Percentiles rank a stretch among this genome's conserved stretches.
These are phyloP conservation scores for Salminus brasiliensis DNA, from an alignment of 2,113 vertebrate genomes.

Conservation along the genomic window DNA sequence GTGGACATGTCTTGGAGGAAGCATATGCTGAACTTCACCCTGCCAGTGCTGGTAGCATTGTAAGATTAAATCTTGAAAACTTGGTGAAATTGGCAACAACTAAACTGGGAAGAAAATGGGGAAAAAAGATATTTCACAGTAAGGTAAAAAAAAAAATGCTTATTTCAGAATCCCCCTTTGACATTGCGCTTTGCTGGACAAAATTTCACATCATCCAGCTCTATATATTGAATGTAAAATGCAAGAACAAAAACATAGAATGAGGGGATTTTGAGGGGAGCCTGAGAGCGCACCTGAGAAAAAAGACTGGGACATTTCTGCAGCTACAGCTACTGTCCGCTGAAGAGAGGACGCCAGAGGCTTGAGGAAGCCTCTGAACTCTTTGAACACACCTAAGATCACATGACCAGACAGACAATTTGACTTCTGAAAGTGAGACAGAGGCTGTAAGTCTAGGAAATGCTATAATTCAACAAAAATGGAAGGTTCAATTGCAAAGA, in stretches of 20 bases:
- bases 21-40: too few species aligned
- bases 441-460: conserved; percentile 29
- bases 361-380: conserved; percentile 46
- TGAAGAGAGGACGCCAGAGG: conserved; percentile 42
- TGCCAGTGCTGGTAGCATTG: too few species aligned
- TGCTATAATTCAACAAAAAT: neutral
- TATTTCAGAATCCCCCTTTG: too few species aligned
- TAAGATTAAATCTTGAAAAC: too few species aligned
- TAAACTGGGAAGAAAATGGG: too few species aligned
- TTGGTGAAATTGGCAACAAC: too few species aligned
- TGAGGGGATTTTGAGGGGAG: neutral
- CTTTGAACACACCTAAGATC: conserved; percentile 41
- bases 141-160: too few species aligned
- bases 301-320: conserved; percentile 41
- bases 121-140: too few species aligned
- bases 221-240: neutral
- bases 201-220: neutral
- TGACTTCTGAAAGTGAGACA: conserved; percentile 14
- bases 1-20: too few species aligned
- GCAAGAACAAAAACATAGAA: neutral
- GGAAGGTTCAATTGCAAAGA: neutral
- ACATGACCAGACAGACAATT: conserved; percentile 22
- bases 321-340: conserved; percentile 50
- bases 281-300: conserved; percentile 42
- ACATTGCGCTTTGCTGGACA: too few species aligned